Percentiles rank a stretch among this genome's conserved stretches.
These are phyloP conservation scores for Choloepus didactylus DNA, from an alignment of 2,797 vertebrate species.

Conservation along the genomic window DNA sequence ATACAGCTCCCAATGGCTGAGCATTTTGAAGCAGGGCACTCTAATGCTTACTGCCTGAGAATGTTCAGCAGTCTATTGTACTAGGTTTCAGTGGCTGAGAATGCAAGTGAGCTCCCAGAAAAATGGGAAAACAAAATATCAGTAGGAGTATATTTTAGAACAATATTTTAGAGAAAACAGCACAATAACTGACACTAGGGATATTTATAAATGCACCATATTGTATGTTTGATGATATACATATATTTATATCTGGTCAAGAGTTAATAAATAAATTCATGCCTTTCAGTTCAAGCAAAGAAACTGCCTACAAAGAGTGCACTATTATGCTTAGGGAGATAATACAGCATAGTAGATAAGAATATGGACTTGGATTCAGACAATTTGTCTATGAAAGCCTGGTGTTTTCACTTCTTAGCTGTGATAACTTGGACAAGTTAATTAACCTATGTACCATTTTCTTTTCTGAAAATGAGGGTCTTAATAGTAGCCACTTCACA, in stretches of 20 bases:
- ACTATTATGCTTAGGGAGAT: neutral
- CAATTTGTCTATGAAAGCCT: neutral
- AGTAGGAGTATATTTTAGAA: neutral
- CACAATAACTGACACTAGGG: neutral
- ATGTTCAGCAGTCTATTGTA: neutral
- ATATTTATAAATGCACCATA: neutral
- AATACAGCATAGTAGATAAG: neutral
- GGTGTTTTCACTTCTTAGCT: neutral
- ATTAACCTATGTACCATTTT: neutral
- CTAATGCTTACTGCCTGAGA: neutral
- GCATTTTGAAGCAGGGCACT: accelerated
- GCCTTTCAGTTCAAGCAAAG: neutral
- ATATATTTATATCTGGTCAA: neutral
- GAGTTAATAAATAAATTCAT: neutral
- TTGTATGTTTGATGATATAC: neutral
- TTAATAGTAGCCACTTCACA: neutral
- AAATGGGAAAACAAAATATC: neutral
- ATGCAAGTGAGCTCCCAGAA: neutral
- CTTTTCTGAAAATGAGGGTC: neutral
- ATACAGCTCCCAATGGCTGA: too few species aligned
- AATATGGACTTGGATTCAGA: neutral
- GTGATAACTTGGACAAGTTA: neutral
- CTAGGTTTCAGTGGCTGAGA: neutral
- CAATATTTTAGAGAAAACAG: neutral
- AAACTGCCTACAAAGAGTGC: neutral